These are phyloP conservation scores for Halichoeres trimaculatus DNA, from an alignment of 2,113 vertebrate genomes.

Conservation along the genomic window DNA sequence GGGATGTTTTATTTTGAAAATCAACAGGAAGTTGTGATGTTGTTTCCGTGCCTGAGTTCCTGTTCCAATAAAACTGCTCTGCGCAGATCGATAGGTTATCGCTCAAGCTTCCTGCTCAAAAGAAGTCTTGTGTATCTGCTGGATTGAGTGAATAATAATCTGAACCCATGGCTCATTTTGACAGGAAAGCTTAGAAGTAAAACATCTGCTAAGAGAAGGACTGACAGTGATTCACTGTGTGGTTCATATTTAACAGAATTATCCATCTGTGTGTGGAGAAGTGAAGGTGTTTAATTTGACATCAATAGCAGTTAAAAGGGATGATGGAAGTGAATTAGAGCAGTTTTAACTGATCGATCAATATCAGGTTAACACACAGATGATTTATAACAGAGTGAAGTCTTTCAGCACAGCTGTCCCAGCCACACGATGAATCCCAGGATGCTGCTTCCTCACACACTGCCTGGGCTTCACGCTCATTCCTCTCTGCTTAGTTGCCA, in stretches of 20 bases:
- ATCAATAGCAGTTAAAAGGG: neutral
- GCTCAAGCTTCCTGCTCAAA: too few relatives aligned
- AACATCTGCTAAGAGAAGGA: neutral
- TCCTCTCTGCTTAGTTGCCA: conserved; percentile 33
- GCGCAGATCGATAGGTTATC: too few relatives aligned
- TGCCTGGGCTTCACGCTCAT: conserved; percentile 3
- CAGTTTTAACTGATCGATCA: conserved; percentile 24
- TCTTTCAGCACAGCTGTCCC: conserved; percentile 16
- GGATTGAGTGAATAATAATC: too few relatives aligned
- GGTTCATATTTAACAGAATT: neutral
- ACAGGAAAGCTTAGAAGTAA: neutral
- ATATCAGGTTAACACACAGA: neutral
- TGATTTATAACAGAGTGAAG: neutral
- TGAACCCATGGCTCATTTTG: too few relatives aligned
- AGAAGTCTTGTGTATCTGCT: too few relatives aligned
- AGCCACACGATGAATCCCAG: neutral
- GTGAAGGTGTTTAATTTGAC: conserved; percentile 2
- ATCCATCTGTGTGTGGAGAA: neutral
- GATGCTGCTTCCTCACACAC: conserved; percentile 10
- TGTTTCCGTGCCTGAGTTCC: too few relatives aligned
- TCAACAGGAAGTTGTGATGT: too few relatives aligned
- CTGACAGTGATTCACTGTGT: neutral
- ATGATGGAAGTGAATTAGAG: conserved; percentile 2
- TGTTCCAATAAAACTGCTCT: too few relatives aligned
- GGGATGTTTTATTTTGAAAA: too few relatives aligned